Conservation (phyloP, 2,797 vertebrate genomes). For the Siniperca scherzeri region DNA sequence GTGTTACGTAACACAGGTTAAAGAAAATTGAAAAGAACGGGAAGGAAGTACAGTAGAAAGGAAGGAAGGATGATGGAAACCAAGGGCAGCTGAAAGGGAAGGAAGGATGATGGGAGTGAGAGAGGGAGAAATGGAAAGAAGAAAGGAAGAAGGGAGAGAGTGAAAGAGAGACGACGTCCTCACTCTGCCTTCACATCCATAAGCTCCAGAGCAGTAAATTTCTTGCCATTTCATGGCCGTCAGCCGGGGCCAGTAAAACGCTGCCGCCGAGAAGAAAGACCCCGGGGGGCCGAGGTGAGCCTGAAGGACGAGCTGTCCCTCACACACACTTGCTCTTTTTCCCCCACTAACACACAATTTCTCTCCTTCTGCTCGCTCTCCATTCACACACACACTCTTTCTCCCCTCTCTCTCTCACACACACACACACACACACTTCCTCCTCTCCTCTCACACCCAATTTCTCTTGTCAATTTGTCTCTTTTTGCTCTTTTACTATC, state of each 20-base stretch:
- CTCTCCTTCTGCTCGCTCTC: slow-evolving; percentile 48
- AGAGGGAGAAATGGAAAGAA: not conserved
- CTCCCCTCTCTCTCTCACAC: slow-evolving; percentile 35
- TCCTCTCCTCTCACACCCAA: slow-evolving; percentile 55
- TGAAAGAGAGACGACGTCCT: slow-evolving; percentile 58
- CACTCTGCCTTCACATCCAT: slow-evolving; percentile 58
- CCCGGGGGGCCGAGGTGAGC: slow-evolving; percentile 75
- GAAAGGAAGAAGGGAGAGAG: slow-evolving; percentile 2
- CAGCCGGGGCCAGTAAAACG: slow-evolving; percentile 76
- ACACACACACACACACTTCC: slow-evolving; percentile 42
- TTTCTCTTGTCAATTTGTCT: slow-evolving; percentile 53
- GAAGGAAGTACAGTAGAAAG: not conserved
- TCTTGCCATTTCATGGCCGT: slow-evolving; percentile 75
- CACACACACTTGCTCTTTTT: slow-evolving; percentile 72
- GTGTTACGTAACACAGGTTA: not conserved
- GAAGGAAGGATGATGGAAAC: not conserved
- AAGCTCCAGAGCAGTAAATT: slow-evolving; percentile 73
- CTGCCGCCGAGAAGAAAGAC: slow-evolving; percentile 65
- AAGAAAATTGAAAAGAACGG: too few species aligned
- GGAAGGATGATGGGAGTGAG: not conserved
- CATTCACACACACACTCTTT: slow-evolving; percentile 42
- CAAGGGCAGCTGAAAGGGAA: not conserved
- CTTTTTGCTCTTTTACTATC: slow-evolving; percentile 60
- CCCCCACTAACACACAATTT: slow-evolving; percentile 56
- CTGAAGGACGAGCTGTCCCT: slow-evolving; percentile 81